Evolutionary conservation across 2,888 invertebrate species (phyloP).

Genomic region (Dynastes grantii): DNA sequence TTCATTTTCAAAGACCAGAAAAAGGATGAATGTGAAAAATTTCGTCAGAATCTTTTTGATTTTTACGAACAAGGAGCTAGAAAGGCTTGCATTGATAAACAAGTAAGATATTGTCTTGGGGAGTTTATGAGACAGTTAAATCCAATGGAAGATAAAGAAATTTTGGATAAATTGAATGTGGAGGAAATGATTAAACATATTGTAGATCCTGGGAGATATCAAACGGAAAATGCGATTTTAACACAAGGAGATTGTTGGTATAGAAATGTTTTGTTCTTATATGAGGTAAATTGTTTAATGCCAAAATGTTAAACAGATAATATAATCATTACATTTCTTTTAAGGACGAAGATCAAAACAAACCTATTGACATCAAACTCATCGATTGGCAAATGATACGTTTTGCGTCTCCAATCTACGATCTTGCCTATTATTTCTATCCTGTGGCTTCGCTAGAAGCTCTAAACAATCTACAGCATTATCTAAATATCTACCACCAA

Average conservation of each 20-base stretch:
- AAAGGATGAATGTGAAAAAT: slow-evolving; percentile 9
- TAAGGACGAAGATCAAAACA: background rate
- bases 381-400: slow-evolving; percentile 42
- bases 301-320: too few relatives aligned
- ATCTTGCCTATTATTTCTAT: slow-evolving; percentile 27
- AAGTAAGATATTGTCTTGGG: background rate
- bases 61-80: slow-evolving; percentile 33
- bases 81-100: background rate
- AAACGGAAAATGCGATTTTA: slow-evolving; percentile 17
- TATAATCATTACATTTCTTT: background rate
- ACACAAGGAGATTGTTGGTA: slow-evolving; percentile 39
- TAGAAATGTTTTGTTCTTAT: slow-evolving; percentile 24
- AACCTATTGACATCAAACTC: background rate
- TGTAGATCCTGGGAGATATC: background rate
- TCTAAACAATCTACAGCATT: background rate
- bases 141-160: slow-evolving; percentile 4
- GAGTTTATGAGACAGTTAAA: slow-evolving; percentile 1
- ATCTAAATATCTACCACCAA: slow-evolving; percentile 1
- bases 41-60: slow-evolving; percentile 22
- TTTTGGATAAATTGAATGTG: slow-evolving; percentile 3
- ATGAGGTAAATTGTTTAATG: slow-evolving; percentile 9
- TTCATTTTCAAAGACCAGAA: slow-evolving; percentile 48
- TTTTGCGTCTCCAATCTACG: slow-evolving; percentile 21
- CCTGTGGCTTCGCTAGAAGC: background rate
- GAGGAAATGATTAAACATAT: background rate